Evolutionary conservation across 2,797 vertebrate genomes (phyloP), one percentile per base, ranked within the genome.

Genomic region (Gorsachius magnificus): DNA sequence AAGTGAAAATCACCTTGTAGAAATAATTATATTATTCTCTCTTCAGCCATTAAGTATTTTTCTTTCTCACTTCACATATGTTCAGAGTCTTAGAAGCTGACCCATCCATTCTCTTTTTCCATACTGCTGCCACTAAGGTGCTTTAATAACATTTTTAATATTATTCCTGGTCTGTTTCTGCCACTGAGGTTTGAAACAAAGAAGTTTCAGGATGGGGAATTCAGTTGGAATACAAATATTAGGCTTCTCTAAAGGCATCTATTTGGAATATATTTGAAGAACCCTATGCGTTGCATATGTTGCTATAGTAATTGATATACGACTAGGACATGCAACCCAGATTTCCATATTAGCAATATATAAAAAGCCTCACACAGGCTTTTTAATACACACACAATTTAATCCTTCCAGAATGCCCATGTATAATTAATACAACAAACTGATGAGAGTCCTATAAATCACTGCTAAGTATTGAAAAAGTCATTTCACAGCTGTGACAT

Each of bases 11-110:
- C 92, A 92, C 96, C 96, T 96, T 94, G 90, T 89, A 97, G 96
- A 97, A 97, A 96, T 96, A 95, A 97, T 97, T 95, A 89, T 57
- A 96, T 95, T 94, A 96, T 64, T 94, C 87, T 97, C 95, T 95
- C 92, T 89, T 94, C 91, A 87, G 89, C 28, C 92, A 96, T 95
- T 96, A 93, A 87, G 58, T 86, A 68, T 88, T 95, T 96, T 96
- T 90, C 95, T 93, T 97, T 86, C 69, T 94, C 58, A 48, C 84
- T 95, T 91, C 93, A 95, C 92, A 95, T 88, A 92, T 94, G 97
- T 93, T 90, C 87, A 43, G 91, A 85, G 87, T 82, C 64, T 92
- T 90, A 82, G 85, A 95, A 92, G 63, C 58, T 94, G 96, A 97
- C 94, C 96, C 92, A 85, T 5, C 66, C 22, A 91, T 58, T 90